Percentiles rank a stretch among this genome's conserved stretches.
phyloP scores from a whole-genome alignment of 1,140 invertebrate species.

The Sycophaga agraensis region DNA sequence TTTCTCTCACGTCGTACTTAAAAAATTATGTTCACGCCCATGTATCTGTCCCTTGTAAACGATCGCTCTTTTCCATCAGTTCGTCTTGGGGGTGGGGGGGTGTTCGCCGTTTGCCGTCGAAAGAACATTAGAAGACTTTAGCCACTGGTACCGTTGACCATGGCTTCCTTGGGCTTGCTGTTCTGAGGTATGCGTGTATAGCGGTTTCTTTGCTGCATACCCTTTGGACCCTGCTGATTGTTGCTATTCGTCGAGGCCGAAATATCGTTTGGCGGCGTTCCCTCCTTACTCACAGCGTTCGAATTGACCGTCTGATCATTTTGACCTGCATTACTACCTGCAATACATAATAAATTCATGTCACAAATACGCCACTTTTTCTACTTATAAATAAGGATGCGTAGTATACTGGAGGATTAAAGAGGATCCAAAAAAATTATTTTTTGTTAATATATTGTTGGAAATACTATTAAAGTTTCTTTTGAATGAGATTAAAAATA shows the following conservation, averaged over 20 bases:
- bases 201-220: conserved; percentile 51
- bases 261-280: conserved; percentile 41
- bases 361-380: too few species aligned
- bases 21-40: conserved; percentile 25
- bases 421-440: too few species aligned
- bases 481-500: too few species aligned
- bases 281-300: conserved; percentile 36
- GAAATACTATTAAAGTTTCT: too few species aligned
- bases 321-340: conserved; percentile 52
- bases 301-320: conserved; percentile 44
- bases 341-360: too few species aligned
- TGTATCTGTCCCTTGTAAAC: conserved; percentile 29
- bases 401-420: too few species aligned
- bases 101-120: conserved; percentile 25
- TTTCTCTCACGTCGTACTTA: conserved; percentile 10
- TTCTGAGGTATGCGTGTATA: conserved; percentile 54
- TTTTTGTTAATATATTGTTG: too few species aligned
- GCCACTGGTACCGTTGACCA: conserved; percentile 65
- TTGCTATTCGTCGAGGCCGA: conserved; percentile 42
- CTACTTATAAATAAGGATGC: too few species aligned
- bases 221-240: conserved; percentile 45
- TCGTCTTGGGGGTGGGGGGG: conserved; percentile 23
- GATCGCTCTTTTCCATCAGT: conserved; percentile 29
- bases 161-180: conserved; percentile 62
- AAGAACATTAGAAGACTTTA: conserved; percentile 39